phyloP scores from a whole-genome alignment of 2,113 vertebrate species.

The Petroica traversi region DNA sequence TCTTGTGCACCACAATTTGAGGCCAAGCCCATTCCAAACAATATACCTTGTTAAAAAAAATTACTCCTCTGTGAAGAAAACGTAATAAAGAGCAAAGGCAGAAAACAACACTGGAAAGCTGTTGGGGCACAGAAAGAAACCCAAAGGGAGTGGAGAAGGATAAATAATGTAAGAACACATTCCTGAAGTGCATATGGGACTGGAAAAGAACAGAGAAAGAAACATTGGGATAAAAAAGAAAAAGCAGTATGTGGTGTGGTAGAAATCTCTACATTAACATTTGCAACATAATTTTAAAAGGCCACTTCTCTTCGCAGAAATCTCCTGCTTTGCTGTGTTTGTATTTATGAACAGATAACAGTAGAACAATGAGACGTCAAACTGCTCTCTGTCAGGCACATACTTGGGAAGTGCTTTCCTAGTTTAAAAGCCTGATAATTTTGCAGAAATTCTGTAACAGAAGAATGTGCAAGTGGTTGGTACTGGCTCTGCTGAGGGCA shows the following conservation, averaged over 20 bases:
- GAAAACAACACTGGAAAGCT: not conserved
- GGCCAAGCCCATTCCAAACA: not conserved
- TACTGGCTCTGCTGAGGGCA: not conserved
- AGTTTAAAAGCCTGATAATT: not conserved
- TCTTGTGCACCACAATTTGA: not conserved
- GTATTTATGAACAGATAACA: not conserved
- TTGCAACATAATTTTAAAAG: not conserved
- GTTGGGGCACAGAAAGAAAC: accelerated
- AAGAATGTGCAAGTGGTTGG: not conserved
- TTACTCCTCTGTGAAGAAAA: not conserved
- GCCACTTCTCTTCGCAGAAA: not conserved
- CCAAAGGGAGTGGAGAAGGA: not conserved
- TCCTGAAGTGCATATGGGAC: not conserved
- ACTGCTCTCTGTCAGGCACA: not conserved
- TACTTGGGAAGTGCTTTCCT: not conserved
- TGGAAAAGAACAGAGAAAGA: not conserved
- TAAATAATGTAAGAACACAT: not conserved
- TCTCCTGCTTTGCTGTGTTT: not conserved
- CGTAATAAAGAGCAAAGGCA: not conserved
- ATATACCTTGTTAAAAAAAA: not conserved
- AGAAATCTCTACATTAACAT: not conserved
- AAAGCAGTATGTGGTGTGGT: accelerated
- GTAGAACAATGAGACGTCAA: not conserved
- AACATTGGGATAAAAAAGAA: not conserved
- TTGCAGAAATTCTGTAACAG: not conserved